Base-by-base conservation (phyloP, 2,113 vertebrate species). In the Motacilla tschutschensis region DNA sequence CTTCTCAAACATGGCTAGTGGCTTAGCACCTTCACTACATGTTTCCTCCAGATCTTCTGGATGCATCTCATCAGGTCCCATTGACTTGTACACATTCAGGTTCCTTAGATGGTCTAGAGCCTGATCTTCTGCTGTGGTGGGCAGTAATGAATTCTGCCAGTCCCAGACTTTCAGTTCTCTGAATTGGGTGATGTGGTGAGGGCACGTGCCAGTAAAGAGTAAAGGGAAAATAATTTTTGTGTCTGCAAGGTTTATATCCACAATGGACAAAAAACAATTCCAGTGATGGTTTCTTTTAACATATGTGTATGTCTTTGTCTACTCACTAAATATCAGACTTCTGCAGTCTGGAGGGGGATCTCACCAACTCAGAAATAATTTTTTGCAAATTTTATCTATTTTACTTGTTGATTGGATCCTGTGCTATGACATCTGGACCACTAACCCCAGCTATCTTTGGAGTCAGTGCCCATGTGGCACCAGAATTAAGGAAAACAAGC, bases 401-500 rank as follows among this genome's bases (percentile, higher is more conserved):
- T 65, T 57, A 12, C 36, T 17, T 83, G 43, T 76, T 81, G 50
- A 50, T 72, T 86, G 51, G 21, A 79, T 88, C 28, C 18, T 70
- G 47, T 66, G 17, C 66, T 79, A 54, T 64, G 74, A 79, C 66
- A 89, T 83, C 81, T 82, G 74, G 51, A 92, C 53, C 29, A 25
- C 19, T 89, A 79, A 41, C 22, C 26, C 51, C 78, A 76, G 77
- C 71, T 88, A 79, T 84, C 71, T 93, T 93, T 84, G 43, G 47
- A 92, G 63, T 35, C 40, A 54, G 9, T 70, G 36, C 70, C 85
- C 54, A 59, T 41, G 51, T 76, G 59, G 58, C 83, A 62, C 50
- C 50, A 92, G 87, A 92, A 83, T 81, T 71, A 88, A 65, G 58
- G 65, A 75, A 92, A 81, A n/a, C 54, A 78, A 75, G 46, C 17